Evolutionary conservation across 2,797 vertebrate species (phyloP).

Genomic region (Ataeniobius toweri): DNA sequence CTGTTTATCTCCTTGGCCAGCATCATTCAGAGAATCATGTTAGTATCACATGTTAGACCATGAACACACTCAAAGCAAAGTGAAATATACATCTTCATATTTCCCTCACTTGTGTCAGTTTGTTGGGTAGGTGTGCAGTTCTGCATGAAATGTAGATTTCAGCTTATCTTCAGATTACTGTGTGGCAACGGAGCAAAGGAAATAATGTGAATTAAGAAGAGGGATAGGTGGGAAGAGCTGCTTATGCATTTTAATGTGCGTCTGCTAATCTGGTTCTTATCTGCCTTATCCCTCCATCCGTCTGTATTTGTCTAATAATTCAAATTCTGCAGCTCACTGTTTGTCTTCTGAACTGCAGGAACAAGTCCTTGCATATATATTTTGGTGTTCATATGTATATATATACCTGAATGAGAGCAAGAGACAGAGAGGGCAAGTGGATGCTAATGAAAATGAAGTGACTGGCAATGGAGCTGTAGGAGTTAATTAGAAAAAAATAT

Average conservation of each 20-base stretch:
- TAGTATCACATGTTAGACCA: conserved; percentile 48
- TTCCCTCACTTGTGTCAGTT: conserved; percentile 40
- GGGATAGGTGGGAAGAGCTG: conserved; percentile 62
- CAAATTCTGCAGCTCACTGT: conserved; percentile 67
- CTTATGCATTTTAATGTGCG: conserved; percentile 74
- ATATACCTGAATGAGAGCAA: conserved; percentile 41
- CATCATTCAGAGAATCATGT: conserved; percentile 50
- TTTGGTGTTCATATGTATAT: conserved; percentile 46
- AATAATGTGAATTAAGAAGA: conserved; percentile 42
- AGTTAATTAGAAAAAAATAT: conserved; percentile 58
- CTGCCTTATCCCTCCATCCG: conserved; percentile 73
- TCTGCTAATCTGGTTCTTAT: conserved; percentile 76
- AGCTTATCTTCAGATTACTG: conserved; percentile 59
- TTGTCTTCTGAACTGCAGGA: conserved; percentile 50
- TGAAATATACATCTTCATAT: conserved; percentile 47
- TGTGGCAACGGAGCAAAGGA: conserved; percentile 30
- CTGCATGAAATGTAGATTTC: conserved; percentile 41
- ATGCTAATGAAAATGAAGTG: conserved; percentile 22
- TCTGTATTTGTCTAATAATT: conserved; percentile 80
- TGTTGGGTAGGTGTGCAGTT: conserved; percentile 45
- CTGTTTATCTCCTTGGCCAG: conserved; percentile 39
- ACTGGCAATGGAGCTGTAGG: conserved; percentile 41
- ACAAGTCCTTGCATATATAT: conserved; percentile 47
- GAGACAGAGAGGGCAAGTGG: conserved; percentile 18
- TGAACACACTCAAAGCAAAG: conserved; percentile 33